Evolutionary conservation across 2,113 vertebrate species (phyloP).

Genomic region (Sclerurus mexicanus): DNA sequence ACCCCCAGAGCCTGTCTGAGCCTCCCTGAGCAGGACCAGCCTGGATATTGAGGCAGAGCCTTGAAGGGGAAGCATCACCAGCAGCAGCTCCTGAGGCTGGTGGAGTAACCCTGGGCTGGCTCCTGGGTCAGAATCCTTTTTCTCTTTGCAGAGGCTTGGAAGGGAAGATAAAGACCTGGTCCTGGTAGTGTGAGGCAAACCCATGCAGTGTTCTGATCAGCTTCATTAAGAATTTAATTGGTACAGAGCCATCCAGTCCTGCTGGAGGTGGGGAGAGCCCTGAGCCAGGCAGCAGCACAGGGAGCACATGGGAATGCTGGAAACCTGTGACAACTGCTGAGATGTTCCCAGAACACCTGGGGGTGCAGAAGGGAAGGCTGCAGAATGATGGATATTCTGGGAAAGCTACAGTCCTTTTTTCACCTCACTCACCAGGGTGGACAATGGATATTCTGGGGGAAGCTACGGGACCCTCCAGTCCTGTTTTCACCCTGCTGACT

Average conservation of each 20-base stretch:
- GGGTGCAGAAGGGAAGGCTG: background rate
- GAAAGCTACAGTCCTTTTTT: background rate
- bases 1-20: background rate
- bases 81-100: background rate
- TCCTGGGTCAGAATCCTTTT: background rate
- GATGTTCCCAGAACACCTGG: background rate
- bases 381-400: background rate
- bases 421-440: background rate
- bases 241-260: background rate
- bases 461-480: accelerated
- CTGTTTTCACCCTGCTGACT: background rate
- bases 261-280: background rate
- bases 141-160: background rate
- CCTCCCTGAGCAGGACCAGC: background rate
- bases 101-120: background rate
- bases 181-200: background rate
- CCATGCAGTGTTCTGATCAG: accelerated
- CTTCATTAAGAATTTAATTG: background rate
- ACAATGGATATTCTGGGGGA: background rate
- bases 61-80: background rate
- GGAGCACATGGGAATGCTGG: background rate
- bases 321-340: background rate
- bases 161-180: background rate
- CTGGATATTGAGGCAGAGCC: background rate
- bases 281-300: background rate